These are phyloP conservation scores for Talpa occidentalis DNA, from an alignment of 2,113 vertebrate species.

Conservation along the genomic window DNA sequence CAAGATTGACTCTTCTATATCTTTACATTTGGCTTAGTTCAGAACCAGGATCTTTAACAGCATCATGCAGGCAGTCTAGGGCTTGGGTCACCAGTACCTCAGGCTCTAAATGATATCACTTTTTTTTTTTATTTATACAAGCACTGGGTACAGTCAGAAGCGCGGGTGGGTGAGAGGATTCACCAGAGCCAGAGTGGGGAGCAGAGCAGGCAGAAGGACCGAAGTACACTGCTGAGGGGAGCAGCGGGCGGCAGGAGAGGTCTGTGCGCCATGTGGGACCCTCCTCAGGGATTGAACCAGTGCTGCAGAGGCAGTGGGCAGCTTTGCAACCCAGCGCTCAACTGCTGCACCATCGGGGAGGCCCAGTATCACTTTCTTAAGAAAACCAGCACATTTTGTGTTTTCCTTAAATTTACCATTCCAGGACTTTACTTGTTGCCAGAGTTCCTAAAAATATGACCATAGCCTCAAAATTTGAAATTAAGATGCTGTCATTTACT, in stretches of 20 bases:
- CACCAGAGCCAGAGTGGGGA: too few species aligned
- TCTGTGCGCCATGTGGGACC: too few species aligned
- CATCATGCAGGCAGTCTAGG: neutral
- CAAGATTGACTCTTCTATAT: neutral
- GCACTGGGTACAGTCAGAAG: too few species aligned
- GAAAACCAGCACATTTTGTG: neutral
- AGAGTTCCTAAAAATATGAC: neutral
- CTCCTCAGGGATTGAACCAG: too few species aligned
- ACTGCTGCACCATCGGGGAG: too few species aligned
- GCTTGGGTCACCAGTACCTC: neutral
- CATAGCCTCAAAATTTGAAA: neutral
- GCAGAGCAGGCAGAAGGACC: too few species aligned
- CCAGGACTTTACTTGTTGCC: neutral
- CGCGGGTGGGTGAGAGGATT: too few species aligned
- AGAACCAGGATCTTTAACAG: neutral
- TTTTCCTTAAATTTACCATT: neutral
- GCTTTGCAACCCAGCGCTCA: too few species aligned
- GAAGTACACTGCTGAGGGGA: too few species aligned
- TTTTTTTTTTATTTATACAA: too few species aligned
- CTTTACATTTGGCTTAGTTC: neutral
- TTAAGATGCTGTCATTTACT: neutral
- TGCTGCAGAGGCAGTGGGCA: too few species aligned
- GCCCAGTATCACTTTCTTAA: neutral
- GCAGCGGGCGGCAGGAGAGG: too few species aligned
- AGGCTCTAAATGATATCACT: neutral